Evolutionary conservation across 2,797 vertebrate species (phyloP).

Genomic region (Xenops minutus): DNA sequence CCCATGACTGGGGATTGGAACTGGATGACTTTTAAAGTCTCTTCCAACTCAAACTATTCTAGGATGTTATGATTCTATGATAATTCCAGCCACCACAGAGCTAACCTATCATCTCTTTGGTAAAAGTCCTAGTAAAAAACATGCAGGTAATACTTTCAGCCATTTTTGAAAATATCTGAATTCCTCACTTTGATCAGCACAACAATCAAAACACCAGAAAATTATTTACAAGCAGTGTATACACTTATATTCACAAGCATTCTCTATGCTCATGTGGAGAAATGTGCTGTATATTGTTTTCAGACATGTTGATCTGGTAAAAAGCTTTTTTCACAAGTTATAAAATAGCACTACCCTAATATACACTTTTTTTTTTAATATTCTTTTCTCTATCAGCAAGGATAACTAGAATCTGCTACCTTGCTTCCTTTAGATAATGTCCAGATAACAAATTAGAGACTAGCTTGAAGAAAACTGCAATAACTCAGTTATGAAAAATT

Average conservation of each 20-base stretch:
- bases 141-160: neutral
- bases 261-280: neutral
- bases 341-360: neutral
- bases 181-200: neutral
- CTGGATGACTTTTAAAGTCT: neutral
- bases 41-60: neutral
- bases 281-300: neutral
- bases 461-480: neutral
- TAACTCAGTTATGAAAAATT: neutral
- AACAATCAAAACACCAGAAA: neutral
- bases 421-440: neutral
- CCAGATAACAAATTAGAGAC: neutral
- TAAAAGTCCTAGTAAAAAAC: neutral
- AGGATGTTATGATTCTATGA: neutral
- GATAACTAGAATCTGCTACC: neutral
- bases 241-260: neutral
- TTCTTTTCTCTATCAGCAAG: neutral
- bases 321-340: neutral
- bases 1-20: rapidly evolving
- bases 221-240: neutral
- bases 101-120: neutral
- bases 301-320: neutral
- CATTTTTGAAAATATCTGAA: neutral
- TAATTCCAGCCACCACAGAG: neutral
- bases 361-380: neutral